Conservation (phyloP, 2,888 invertebrate species). For the Pandemis corylana region DNA sequence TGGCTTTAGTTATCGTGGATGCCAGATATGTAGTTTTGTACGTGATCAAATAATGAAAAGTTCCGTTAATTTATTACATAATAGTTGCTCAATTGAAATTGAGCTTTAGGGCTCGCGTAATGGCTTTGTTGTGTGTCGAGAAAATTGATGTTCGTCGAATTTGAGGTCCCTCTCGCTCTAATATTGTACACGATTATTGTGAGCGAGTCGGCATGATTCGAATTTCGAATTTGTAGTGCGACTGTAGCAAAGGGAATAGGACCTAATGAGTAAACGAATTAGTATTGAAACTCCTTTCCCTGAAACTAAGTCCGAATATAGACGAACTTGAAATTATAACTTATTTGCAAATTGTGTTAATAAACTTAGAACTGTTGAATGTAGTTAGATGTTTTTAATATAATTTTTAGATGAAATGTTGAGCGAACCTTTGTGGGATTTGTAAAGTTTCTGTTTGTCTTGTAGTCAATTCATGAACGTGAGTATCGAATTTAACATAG, state of each 20-base stretch:
- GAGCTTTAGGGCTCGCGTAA: constrained; percentile 7
- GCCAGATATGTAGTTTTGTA: background rate
- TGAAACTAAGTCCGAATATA: background rate
- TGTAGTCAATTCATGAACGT: constrained; percentile 49
- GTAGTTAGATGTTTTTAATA: background rate
- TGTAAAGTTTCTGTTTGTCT: background rate
- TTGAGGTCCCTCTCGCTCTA: background rate
- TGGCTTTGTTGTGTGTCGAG: constrained; percentile 12
- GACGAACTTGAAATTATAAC: background rate
- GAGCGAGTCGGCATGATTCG: background rate
- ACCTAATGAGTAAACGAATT: too few relatives aligned
- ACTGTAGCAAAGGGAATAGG: too few relatives aligned
- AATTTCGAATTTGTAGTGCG: too few relatives aligned
- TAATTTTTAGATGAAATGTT: background rate
- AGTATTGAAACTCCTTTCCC: background rate
- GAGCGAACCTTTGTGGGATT: background rate
- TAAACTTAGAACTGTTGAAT: constrained; percentile 4
- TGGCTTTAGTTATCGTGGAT: background rate
- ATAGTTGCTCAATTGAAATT: constrained; percentile 13
- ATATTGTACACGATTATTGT: background rate
- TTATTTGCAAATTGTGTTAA: constrained; percentile 7
- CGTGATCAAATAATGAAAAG: constrained; percentile 5
- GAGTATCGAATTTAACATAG: constrained; percentile 63
- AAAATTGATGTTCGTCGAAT: background rate
- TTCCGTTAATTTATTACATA: constrained; percentile 3